Evolutionary conservation across 2,113 vertebrate genomes (phyloP).

Genomic region (Poeciliopsis retropinna): DNA sequence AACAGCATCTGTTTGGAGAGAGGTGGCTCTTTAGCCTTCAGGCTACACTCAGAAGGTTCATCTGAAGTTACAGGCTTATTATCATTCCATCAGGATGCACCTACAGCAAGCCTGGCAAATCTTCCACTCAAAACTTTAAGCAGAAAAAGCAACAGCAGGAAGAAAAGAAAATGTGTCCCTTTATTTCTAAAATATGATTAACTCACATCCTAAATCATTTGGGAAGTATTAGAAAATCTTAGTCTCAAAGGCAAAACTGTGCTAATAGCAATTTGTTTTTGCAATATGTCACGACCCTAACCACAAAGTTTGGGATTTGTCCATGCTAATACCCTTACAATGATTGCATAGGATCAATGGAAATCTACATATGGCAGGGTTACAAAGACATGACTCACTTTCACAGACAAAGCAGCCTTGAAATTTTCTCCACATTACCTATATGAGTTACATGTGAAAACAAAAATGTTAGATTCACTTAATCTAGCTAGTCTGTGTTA

Average conservation of each 20-base stretch:
- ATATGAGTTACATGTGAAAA: not conserved
- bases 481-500: not conserved
- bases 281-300: not conserved
- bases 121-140: conserved; percentile 19
- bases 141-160: not conserved
- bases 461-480: not conserved
- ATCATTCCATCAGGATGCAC: conserved; percentile 54
- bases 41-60: conserved; percentile 51
- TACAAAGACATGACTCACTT: not conserved
- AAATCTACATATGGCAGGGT: not conserved
- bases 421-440: not conserved
- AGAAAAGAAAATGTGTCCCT: too few relatives aligned
- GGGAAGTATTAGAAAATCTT: not conserved
- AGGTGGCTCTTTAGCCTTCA: conserved; percentile 41
- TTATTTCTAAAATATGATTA: too few relatives aligned
- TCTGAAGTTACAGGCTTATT: conserved; percentile 57
- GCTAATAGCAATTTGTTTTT: not conserved
- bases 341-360: not conserved
- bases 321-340: not conserved
- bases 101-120: conserved; percentile 6
- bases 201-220: not conserved
- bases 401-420: not conserved
- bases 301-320: not conserved
- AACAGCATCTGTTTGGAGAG: conserved; percentile 56
- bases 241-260: not conserved